Base-by-base conservation (phyloP, 2,888 invertebrate species). In the Nematopogon swammerdamellus region DNA sequence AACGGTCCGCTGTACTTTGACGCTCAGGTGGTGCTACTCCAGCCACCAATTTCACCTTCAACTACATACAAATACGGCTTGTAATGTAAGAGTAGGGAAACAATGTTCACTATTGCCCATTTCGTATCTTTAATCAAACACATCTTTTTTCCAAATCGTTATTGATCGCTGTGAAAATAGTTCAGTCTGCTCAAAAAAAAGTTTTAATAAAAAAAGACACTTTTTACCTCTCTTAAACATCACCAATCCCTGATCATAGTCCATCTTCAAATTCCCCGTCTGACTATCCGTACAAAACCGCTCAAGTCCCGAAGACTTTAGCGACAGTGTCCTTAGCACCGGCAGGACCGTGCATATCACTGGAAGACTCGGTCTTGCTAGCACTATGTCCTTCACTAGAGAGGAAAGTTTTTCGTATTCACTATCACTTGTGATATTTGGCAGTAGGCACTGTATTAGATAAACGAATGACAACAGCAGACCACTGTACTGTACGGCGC, bases 181-280 rank as follows among this genome's bases (percentile, higher is more conserved):
- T n/a, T n/a, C n/a, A n/a, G n/a, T n/a, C n/a, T n/a, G n/a, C n/a
- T n/a, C n/a, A n/a, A n/a, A n/a, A n/a, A n/a, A n/a, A n/a, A n/a
- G n/a, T n/a, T 25, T 25, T 25, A 25, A 6, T 25, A 6, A 25
- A 25, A 8, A 8, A 6, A 8, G 8, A 4, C 25, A 25, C 4
- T 4, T 25, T 8, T 25, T 54, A 77, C 77, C 73, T 65, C 68
- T 70, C 45, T 63, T 75, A 59, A 65, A 79, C 49, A 74, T 55
- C 51, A 74, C 51, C 1, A 77, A 71, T 1, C 79, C 79, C 59
- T 77, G 76, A 48, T 75, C 73, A 56, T 71, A 70, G 56, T 80
- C 77, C 51, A 63, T 51, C 55, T 63, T 72, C 19, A 77, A 53
- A 49, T 75, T 72, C 1, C 69, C 71, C 1, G 51, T 52, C 2